Percentiles rank a stretch among this genome's conserved stretches.
These are phyloP conservation scores for Garrulus glandarius DNA, from an alignment of 2,797 vertebrate genomes.

Conservation along the genomic window DNA sequence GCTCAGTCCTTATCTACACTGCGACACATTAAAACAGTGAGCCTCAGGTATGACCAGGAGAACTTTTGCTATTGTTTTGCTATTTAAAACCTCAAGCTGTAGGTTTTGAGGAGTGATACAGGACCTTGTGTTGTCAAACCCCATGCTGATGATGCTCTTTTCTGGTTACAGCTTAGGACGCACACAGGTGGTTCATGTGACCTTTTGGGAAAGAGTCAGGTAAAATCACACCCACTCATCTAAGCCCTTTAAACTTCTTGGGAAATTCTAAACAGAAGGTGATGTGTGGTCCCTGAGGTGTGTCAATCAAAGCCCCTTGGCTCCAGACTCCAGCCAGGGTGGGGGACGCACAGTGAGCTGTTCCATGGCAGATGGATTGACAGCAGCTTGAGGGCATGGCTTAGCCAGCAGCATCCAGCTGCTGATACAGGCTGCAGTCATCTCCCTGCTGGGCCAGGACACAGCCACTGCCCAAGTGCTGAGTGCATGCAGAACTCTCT, in stretches of 20 bases:
- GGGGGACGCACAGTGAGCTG: neutral
- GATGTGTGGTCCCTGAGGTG: neutral
- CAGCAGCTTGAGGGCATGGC: neutral
- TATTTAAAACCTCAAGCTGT: neutral
- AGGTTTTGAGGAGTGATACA: neutral
- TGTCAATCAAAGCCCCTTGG: neutral
- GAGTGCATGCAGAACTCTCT: neutral
- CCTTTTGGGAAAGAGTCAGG: conserved; percentile 73
- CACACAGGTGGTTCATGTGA: conserved; percentile 64
- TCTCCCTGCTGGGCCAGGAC: neutral
- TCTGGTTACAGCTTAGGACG: conserved; percentile 74
- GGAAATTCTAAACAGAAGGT: neutral
- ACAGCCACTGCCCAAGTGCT: neutral
- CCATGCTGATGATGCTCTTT: neutral
- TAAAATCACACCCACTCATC: conserved; percentile 41
- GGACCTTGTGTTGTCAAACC: neutral
- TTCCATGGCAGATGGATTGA: neutral
- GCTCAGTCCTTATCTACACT: conserved; percentile 66
- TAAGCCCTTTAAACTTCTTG: neutral
- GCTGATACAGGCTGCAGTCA: neutral
- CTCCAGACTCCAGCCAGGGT: neutral
- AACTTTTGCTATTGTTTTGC: neutral
- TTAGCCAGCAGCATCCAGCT: neutral
- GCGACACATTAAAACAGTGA: conserved; percentile 65
- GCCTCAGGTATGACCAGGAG: conserved; percentile 76